A percentile compares a stretch with the other conserved stretches of the same genome.
These are phyloP conservation scores for Sinohyriopsis cumingii DNA, from an alignment of 2,888 invertebrate genomes.

Conservation along the genomic window DNA sequence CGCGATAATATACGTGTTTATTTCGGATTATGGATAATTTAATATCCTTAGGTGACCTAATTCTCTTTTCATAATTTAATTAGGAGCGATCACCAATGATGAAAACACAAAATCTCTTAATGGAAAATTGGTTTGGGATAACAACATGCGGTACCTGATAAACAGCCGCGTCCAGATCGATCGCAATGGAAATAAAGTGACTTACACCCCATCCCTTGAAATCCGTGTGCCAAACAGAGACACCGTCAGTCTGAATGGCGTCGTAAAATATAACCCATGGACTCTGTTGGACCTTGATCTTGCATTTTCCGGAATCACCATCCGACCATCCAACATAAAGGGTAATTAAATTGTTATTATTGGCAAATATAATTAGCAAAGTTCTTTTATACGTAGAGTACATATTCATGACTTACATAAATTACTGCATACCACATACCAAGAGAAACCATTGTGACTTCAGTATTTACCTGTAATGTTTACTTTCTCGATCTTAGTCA, in stretches of 20 bases:
- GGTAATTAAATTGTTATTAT: too few species aligned
- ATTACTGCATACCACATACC: too few species aligned
- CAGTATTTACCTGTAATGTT: too few species aligned
- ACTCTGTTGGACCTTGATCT: conserved; percentile 42
- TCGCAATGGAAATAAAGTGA: conserved; percentile 30
- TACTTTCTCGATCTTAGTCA: too few species aligned
- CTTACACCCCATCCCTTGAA: conserved; percentile 32
- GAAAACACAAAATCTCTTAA: conserved; percentile 22
- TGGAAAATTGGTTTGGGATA: conserved; percentile 36
- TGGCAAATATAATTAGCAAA: too few species aligned
- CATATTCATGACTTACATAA: too few species aligned
- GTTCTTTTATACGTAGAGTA: too few species aligned
- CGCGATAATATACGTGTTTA: too few species aligned
- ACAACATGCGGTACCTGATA: conserved; percentile 25
- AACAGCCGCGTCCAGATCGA: conserved; percentile 24
- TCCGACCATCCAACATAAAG: conserved; percentile 39
- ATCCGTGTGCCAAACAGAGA: conserved; percentile 21
- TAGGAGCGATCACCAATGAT: conserved; percentile 30
- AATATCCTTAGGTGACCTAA: too few species aligned
- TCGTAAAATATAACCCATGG: conserved; percentile 36
- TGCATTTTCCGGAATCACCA: conserved; percentile 37
- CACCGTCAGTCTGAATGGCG: conserved; percentile 27
- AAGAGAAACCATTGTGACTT: too few species aligned
- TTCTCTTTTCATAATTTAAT: background rate
- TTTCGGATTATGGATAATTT: too few species aligned